Evolutionary conservation across 2,888 invertebrate species (phyloP).

Genomic region (Archips xylosteana): DNA sequence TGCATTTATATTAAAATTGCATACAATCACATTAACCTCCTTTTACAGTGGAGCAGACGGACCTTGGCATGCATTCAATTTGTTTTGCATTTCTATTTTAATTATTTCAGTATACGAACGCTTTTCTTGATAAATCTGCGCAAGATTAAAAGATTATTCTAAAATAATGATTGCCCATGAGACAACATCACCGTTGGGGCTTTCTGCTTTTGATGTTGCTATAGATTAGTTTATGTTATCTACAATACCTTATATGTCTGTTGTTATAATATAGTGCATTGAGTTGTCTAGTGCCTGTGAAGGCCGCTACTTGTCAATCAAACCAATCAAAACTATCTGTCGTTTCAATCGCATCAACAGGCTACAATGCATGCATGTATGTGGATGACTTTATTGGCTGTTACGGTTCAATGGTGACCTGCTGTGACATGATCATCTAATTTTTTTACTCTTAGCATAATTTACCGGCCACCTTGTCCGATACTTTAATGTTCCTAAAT

Average conservation of each 20-base stretch:
- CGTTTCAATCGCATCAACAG: neutral
- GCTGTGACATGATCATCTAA: neutral
- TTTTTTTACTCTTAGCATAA: neutral
- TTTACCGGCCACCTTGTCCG: no score
- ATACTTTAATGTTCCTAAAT: no score
- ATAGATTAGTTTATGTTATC: no score
- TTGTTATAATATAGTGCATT: neutral
- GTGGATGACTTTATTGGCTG: neutral
- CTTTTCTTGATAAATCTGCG: neutral
- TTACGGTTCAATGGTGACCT: neutral
- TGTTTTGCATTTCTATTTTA: constrained; percentile 5
- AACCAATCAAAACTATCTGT: constrained; percentile 3
- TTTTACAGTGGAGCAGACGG: constrained; percentile 8
- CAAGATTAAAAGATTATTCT: neutral
- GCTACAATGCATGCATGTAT: neutral
- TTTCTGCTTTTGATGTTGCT: no score
- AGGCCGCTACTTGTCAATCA: constrained; percentile 1
- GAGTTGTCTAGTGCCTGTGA: neutral
- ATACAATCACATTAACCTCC: constrained; percentile 31
- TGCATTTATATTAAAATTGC: constrained; percentile 20
- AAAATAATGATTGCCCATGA: no score
- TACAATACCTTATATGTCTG: no score
- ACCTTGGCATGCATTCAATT: constrained; percentile 25
- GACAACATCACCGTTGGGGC: no score
- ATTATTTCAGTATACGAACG: neutral